These are phyloP conservation scores for Neodiprion fabricii DNA, from an alignment of 1,140 invertebrate species.

Conservation along the genomic window DNA sequence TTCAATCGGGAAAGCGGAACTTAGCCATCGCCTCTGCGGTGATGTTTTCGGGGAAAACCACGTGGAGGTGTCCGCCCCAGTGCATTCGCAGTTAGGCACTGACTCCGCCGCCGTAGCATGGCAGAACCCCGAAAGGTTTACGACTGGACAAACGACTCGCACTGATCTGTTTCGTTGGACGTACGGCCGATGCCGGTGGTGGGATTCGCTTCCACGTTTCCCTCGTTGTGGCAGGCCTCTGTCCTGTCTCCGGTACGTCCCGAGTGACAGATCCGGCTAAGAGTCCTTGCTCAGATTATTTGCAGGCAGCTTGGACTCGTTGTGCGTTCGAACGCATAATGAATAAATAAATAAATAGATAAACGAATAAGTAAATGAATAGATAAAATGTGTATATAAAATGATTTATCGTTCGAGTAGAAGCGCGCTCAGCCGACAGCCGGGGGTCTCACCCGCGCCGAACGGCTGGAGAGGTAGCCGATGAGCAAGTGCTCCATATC, in stretches of 20 bases:
- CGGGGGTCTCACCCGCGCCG: too few relatives aligned
- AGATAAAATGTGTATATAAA: too few relatives aligned
- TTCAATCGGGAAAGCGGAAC: not conserved
- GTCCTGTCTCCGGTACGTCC: not conserved
- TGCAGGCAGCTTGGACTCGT: not conserved
- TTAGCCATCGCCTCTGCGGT: not conserved
- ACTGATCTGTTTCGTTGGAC: not conserved
- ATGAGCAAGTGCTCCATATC: not conserved
- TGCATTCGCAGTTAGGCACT: not conserved
- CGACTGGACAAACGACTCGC: not conserved
- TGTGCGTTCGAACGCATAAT: not conserved
- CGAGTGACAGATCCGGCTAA: not conserved
- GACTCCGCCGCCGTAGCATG: not conserved
- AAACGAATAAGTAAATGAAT: not conserved
- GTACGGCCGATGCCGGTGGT: not conserved
- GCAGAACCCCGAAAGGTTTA: not conserved
- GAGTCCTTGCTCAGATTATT: not conserved
- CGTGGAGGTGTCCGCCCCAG: not conserved
- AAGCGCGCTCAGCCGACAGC: too few relatives aligned
- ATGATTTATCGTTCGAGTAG: too few relatives aligned
- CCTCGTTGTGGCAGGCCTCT: not conserved
- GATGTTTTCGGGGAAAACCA: not conserved
- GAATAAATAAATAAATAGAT: not conserved
- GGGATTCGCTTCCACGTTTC: not conserved
- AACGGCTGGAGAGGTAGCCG: not conserved